These are phyloP conservation scores for Drosophila austrosaltans DNA, from an alignment of 2,888 invertebrate species.

Conservation along the genomic window DNA sequence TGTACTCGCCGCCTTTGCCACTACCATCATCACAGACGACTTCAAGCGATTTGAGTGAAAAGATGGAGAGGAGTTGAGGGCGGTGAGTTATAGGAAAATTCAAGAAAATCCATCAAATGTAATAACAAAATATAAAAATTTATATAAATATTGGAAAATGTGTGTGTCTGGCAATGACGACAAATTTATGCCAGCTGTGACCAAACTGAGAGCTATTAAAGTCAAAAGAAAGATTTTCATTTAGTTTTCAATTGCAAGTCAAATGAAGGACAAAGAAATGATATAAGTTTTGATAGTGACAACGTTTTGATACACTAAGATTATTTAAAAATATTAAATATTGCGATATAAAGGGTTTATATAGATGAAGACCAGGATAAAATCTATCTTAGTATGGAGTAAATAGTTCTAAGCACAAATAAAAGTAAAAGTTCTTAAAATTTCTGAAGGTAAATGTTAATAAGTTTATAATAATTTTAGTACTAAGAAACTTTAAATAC, in stretches of 20 bases:
- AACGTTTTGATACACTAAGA: too few species aligned
- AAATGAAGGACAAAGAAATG: background rate
- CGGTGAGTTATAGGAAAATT: slow-evolving; percentile 9
- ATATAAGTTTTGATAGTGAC: background rate
- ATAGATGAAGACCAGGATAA: too few species aligned
- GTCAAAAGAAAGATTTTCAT: slow-evolving; percentile 6
- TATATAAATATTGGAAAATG: slow-evolving; percentile 7
- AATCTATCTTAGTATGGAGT: too few species aligned
- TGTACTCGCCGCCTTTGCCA: slow-evolving; percentile 34
- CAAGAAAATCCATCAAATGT: slow-evolving; percentile 14
- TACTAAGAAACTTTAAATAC: too few species aligned
- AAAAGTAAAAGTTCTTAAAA: too few species aligned
- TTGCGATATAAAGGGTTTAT: too few species aligned
- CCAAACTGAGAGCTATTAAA: slow-evolving; percentile 11
- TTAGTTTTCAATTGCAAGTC: slow-evolving; percentile 8
- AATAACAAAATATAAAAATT: slow-evolving; percentile 6
- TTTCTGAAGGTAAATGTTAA: too few species aligned
- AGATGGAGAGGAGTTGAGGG: background rate
- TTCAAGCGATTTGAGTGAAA: too few species aligned
- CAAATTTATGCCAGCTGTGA: background rate
- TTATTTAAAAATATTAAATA: too few species aligned
- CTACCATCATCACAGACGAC: background rate
- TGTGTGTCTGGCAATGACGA: background rate
- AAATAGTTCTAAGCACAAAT: too few species aligned
- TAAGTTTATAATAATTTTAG: too few species aligned